Conservation (phyloP, 2,797 vertebrate species). For the Sphaeramia orbicularis region DNA sequence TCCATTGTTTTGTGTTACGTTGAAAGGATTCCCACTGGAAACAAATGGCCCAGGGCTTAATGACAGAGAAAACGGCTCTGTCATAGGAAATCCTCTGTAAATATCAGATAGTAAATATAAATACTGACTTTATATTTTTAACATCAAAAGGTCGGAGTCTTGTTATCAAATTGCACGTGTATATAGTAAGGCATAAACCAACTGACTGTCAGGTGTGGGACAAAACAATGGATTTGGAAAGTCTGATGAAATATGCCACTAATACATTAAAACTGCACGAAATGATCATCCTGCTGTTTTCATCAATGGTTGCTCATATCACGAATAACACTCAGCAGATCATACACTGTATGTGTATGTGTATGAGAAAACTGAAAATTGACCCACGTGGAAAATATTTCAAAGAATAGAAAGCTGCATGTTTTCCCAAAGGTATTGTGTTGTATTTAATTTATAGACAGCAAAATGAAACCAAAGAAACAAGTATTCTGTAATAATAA, state of each 20-base stretch:
- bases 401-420: constrained; percentile 43
- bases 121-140: constrained; percentile 22
- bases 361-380: constrained; percentile 5
- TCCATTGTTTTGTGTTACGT: too few species aligned
- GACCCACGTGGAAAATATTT: constrained; percentile 1
- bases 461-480: constrained; percentile 54
- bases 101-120: constrained; percentile 3
- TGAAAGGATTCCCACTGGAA: too few species aligned
- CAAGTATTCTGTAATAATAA: constrained; percentile 2
- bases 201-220: constrained; percentile 5
- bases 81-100: constrained; percentile 14
- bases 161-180: constrained; percentile 7
- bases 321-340: constrained; percentile 2
- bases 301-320: constrained; percentile 12
- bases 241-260: background rate
- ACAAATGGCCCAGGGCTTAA: too few species aligned
- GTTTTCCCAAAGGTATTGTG: constrained; percentile 44
- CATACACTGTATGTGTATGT: constrained; percentile 16
- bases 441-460: constrained; percentile 28
- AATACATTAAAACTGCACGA: constrained; percentile 14
- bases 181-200: constrained; percentile 11
- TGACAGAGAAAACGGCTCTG: background rate
- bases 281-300: constrained; percentile 13
- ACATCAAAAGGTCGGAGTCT: background rate
- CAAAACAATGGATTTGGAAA: constrained; percentile 3